Evolutionary conservation across 2,113 vertebrate species (phyloP).

Genomic region (Alligator sinensis): DNA sequence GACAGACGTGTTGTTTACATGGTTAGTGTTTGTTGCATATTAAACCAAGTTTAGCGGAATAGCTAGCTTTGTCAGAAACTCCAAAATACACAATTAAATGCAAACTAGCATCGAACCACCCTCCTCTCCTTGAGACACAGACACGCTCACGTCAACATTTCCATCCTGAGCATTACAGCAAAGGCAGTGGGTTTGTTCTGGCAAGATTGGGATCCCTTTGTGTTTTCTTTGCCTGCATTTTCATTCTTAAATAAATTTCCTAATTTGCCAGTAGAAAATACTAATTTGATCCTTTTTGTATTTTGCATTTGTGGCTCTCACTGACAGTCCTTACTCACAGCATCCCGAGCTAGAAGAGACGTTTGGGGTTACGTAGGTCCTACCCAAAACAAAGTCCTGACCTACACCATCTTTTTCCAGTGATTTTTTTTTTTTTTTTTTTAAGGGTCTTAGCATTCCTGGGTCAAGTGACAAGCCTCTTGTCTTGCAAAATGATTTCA

Average conservation of each 20-base stretch:
- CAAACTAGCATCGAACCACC: constrained; percentile 22
- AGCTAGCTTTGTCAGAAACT: constrained; percentile 59
- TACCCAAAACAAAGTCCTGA: constrained; percentile 30
- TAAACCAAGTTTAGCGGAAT: constrained; percentile 70
- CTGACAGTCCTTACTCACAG: constrained; percentile 54
- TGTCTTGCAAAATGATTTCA: background rate
- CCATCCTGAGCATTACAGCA: background rate
- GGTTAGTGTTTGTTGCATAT: constrained; percentile 74
- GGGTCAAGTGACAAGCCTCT: background rate
- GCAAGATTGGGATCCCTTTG: background rate
- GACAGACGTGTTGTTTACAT: constrained; percentile 74
- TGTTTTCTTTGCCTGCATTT: background rate
- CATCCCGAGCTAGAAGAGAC: constrained; percentile 54
- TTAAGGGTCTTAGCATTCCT: constrained; percentile 17
- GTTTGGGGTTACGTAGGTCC: constrained; percentile 42
- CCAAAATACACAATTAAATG: constrained; percentile 72
- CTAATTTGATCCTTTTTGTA: background rate
- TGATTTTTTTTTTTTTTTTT: background rate
- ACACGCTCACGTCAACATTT: background rate
- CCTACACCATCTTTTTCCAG: background rate
- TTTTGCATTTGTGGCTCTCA: constrained; percentile 46
- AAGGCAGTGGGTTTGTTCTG: background rate
- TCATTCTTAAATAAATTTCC: background rate
- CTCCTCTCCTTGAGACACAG: background rate
- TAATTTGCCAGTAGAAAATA: constrained; percentile 49